Evolutionary conservation across 23 tunicate species (phyloP).

Genomic region (Styela clava): DNA sequence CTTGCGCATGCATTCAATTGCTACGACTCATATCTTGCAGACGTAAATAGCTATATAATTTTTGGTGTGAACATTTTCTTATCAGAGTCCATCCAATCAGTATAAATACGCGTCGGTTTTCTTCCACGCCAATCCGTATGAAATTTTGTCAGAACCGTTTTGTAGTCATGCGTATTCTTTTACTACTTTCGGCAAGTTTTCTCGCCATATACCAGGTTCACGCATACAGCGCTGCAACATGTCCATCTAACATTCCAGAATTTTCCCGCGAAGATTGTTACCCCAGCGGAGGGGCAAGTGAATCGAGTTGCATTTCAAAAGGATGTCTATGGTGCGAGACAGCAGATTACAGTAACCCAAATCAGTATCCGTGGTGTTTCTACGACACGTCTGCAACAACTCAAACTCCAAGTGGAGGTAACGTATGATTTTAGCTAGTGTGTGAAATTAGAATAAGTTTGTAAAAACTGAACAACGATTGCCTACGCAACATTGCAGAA

Average conservation of each 20-base stretch:
- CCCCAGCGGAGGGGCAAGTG: constrained; percentile 64
- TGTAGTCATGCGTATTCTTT: background rate
- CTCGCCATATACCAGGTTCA: background rate
- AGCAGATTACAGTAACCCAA: constrained; percentile 50
- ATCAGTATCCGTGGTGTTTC: constrained; percentile 94
- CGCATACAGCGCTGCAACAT: constrained; percentile 76
- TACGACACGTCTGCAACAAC: constrained; percentile 32
- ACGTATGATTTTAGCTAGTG: too few relatives aligned
- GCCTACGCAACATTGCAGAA: too few relatives aligned
- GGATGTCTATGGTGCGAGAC: constrained; percentile 98
- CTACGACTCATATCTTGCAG: too few relatives aligned
- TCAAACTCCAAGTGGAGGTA: constrained; percentile 11
- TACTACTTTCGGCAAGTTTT: background rate
- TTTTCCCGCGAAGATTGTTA: constrained; percentile 69
- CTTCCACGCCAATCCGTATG: too few relatives aligned
- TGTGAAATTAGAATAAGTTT: too few relatives aligned
- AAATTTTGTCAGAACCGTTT: too few relatives aligned
- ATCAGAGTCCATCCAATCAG: too few relatives aligned
- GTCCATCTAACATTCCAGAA: constrained; percentile 82
- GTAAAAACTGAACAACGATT: too few relatives aligned
- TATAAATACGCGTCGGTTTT: too few relatives aligned
- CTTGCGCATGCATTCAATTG: too few relatives aligned
- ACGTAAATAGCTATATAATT: too few relatives aligned
- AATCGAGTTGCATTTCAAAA: constrained; percentile 45
- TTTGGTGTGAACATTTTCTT: too few relatives aligned